These are phyloP conservation scores for Rugalucina vietnamica DNA, from an alignment of 2,888 invertebrate genomes.

Conservation along the genomic window DNA sequence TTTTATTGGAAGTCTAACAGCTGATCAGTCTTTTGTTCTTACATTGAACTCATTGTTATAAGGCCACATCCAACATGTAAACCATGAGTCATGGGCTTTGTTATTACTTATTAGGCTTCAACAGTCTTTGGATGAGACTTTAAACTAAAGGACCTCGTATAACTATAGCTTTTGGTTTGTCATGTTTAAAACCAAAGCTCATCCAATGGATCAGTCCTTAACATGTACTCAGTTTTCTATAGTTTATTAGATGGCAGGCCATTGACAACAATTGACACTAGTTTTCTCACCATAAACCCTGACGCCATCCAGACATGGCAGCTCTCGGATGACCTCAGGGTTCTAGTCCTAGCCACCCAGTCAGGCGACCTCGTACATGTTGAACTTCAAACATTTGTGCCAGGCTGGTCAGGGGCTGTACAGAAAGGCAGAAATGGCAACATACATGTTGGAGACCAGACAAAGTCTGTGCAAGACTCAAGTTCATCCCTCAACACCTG, in stretches of 20 bases:
- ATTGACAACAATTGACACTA: conserved; percentile 9
- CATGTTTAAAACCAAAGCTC: not conserved
- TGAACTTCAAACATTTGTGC: conserved; percentile 30
- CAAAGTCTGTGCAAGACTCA: not conserved
- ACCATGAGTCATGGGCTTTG: no score
- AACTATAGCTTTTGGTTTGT: not conserved
- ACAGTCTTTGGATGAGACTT: not conserved
- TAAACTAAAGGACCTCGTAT: no score
- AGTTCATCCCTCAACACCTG: conserved; percentile 38
- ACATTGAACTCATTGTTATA: no score
- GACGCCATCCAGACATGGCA: conserved; percentile 44
- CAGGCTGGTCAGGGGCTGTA: not conserved
- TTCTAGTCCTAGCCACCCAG: conserved; percentile 34
- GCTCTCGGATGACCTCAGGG: conserved; percentile 29
- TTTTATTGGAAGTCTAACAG: no score
- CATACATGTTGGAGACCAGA: not conserved
- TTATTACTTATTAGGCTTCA: no score
- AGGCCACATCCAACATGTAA: no score
- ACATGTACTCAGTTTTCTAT: conserved; percentile 29
- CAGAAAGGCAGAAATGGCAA: not conserved
- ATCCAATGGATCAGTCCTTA: not conserved
- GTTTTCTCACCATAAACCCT: conserved; percentile 14
- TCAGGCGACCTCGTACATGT: conserved; percentile 40
- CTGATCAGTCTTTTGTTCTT: no score
- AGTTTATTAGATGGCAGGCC: conserved; percentile 31